Evolutionary conservation across 2,113 vertebrate genomes (phyloP), one percentile per base, ranked within the genome.

Genomic region (Ceuthmochares aereus): DNA sequence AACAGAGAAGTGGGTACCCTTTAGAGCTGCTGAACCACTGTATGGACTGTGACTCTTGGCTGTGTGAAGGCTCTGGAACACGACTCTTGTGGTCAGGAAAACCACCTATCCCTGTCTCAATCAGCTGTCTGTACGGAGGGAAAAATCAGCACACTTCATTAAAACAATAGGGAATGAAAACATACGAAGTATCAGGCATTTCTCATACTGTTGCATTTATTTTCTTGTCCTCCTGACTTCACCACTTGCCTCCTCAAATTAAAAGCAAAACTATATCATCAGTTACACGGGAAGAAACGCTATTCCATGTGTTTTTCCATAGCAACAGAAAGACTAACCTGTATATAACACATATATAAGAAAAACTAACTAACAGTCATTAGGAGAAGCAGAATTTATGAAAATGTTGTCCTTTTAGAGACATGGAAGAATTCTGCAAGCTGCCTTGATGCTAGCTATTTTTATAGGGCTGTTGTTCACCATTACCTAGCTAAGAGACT

Each of bases 361-460:
- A 81, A 76, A 80, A 75, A 27, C 21, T 55, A 75, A 27, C 21
- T 55, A 51, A 55, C 4, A 87, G 12, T 22, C 59, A 21, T 17
- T 37, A 55, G n/a, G 25, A 58, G 15, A 12, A 79, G 23, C 9
- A 40, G 18, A 73, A 55, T 22, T n/a, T 68, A 8, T 5, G 19
- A 66, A 87, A 62, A 20, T 0, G 0, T 4, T 9, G 8, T 36
- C 26, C 25, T 40, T 54, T 4, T 1, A 47, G 9, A 78, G 26
- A 62, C 14, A 20, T 0, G 20, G 23, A 34, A 66, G 27, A 83
- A 75, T 60, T 72, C 22, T 58, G 13, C 12, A 22, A 52, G 49
- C 47, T 76, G 15, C 59, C 23, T 54, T 4, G 1, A 42, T 4
- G 10, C 11, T 34, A 72, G 37, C 14, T 55, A 25, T 17, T 72